Percentiles rank a stretch among this genome's conserved stretches.
phyloP scores from a whole-genome alignment of 2,888 invertebrate species.

The Tinea trinotella region DNA sequence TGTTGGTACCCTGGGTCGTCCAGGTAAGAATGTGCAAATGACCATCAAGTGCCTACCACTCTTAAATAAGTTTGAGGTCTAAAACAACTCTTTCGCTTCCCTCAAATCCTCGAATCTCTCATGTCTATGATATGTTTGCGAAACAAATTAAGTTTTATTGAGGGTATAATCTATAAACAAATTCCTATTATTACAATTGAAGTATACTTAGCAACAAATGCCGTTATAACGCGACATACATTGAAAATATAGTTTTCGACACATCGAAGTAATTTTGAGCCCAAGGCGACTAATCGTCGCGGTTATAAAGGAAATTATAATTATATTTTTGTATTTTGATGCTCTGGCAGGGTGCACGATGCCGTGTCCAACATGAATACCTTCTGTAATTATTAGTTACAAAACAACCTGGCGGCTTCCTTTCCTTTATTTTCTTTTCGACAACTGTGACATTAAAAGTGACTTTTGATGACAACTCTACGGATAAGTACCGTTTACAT shows the following conservation, averaged over 20 bases:
- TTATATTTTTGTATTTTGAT: not conserved
- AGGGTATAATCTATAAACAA: too few species aligned
- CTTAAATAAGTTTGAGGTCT: too few species aligned
- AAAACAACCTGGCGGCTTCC: slow-evolving; percentile 13
- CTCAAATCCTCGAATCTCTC: too few species aligned
- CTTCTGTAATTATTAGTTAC: slow-evolving; percentile 12
- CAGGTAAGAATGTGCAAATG: too few species aligned
- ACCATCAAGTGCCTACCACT: too few species aligned
- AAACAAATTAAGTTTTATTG: too few species aligned
- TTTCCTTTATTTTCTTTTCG: slow-evolving; percentile 17
- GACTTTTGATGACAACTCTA: slow-evolving; percentile 17
- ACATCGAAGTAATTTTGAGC: not conserved
- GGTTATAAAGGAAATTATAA: not conserved
- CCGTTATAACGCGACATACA: not conserved
- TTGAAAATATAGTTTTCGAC: not conserved
- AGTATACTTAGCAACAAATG: not conserved
- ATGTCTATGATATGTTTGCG: too few species aligned
- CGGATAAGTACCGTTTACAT: not conserved
- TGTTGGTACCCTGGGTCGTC: too few species aligned
- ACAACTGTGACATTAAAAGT: slow-evolving; percentile 15
- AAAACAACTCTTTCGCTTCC: too few species aligned
- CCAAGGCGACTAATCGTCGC: not conserved
- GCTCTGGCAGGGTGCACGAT: not conserved
- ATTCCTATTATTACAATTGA: too few species aligned
- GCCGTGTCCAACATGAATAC: not conserved